A percentile compares a stretch with the other conserved stretches of the same genome.
These are phyloP conservation scores for Zoanthus sociatus DNA, from an alignment of 92 coral and sea anemone genomes.

Conservation along the genomic window DNA sequence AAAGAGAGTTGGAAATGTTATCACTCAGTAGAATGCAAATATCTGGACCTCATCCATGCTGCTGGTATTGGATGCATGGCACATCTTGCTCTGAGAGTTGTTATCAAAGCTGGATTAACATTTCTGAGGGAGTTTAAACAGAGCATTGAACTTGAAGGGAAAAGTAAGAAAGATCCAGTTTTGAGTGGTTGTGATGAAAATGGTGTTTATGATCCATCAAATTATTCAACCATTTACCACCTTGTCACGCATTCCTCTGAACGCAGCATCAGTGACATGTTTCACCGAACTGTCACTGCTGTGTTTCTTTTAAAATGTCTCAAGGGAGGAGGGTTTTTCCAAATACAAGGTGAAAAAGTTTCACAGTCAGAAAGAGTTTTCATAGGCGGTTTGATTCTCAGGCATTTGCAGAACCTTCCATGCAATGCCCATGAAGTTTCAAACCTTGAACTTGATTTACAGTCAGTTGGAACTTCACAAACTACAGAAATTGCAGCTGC, in stretches of 20 bases:
- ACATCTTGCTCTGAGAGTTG: slow-evolving; percentile 89
- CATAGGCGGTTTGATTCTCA: slow-evolving; percentile 82
- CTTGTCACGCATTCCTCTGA: slow-evolving; percentile 87
- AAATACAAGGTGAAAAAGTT: not conserved
- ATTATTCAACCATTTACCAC: slow-evolving; percentile 83
- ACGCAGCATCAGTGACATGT: slow-evolving; percentile 82
- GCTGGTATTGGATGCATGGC: slow-evolving; percentile 86
- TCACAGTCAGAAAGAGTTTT: slow-evolving; percentile 53
- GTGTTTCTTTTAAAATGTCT: slow-evolving; percentile 79
- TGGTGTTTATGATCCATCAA: slow-evolving; percentile 72
- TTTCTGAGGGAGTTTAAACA: slow-evolving; percentile 63
- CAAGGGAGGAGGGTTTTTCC: slow-evolving; percentile 69
- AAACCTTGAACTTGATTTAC: slow-evolving; percentile 77
- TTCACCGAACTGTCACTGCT: slow-evolving; percentile 86
- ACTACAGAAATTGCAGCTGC: slow-evolving; percentile 95
- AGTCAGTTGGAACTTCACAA: slow-evolving; percentile 89
- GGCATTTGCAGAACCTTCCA: slow-evolving; percentile 91
- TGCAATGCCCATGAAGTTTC: slow-evolving; percentile 98
- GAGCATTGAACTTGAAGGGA: slow-evolving; percentile 1
- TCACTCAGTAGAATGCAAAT: slow-evolving; percentile 83
- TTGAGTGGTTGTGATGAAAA: slow-evolving; percentile 54
- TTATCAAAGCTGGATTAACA: slow-evolving; percentile 75
- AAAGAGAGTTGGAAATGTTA: slow-evolving; percentile 79
- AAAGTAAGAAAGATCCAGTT: not conserved
- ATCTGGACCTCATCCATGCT: slow-evolving; percentile 75